phyloP scores from a whole-genome alignment of 2,113 vertebrate species.

The Jaculus jaculus region DNA sequence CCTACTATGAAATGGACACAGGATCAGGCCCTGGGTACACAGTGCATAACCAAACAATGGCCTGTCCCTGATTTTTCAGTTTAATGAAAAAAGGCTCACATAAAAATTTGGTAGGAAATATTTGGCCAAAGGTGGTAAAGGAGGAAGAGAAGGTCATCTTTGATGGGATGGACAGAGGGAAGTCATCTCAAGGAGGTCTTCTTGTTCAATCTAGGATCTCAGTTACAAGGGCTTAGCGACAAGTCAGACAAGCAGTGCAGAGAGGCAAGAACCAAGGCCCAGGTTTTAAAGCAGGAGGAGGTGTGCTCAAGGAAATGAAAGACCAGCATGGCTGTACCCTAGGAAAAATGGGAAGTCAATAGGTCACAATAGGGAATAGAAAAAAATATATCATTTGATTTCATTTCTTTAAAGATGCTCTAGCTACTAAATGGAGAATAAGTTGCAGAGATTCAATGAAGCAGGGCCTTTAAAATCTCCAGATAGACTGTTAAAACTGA shows the following conservation, averaged over 20 bases:
- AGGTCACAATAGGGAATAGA: no score
- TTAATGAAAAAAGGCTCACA: neutral
- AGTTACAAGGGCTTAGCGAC: neutral
- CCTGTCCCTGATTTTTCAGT: neutral
- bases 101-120: neutral
- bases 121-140: neutral
- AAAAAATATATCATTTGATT: neutral
- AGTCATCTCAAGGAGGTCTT: neutral
- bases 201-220: neutral
- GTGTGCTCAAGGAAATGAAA: neutral
- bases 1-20: neutral
- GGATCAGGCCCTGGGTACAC: neutral
- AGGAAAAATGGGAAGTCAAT: neutral
- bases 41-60: neutral
- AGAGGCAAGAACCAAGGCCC: neutral
- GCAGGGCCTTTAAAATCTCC: neutral
- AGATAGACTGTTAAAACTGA: neutral
- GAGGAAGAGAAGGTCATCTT: neutral
- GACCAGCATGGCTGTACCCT: neutral
- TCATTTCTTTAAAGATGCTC: neutral
- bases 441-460: neutral
- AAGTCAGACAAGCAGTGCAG: neutral
- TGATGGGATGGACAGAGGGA: neutral
- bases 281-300: neutral
- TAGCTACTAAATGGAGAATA: neutral